phyloP scores from a whole-genome alignment of 2,888 invertebrate species.

The Agriopis marginaria region DNA sequence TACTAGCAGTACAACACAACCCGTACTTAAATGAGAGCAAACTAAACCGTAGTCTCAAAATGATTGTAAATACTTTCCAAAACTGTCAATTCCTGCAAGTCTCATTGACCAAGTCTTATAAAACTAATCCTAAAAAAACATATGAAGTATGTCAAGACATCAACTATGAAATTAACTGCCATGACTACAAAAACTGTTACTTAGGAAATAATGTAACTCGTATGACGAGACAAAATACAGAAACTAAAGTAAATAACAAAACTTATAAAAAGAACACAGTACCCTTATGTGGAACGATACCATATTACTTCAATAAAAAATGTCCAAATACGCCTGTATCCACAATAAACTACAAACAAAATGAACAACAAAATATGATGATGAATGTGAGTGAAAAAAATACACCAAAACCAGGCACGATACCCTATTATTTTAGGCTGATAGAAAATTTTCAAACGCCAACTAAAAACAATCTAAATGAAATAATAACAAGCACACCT shows the following conservation, averaged over 20 bases:
- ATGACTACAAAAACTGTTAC: not conserved
- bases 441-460: too few relatives aligned
- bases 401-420: not conserved
- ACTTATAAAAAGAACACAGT: too few relatives aligned
- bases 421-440: not conserved
- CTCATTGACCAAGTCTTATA: too few relatives aligned
- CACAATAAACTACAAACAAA: not conserved
- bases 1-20: not conserved
- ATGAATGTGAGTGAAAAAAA: not conserved
- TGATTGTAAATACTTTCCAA: not conserved
- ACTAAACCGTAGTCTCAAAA: conserved; percentile 4
- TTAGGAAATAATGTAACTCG: not conserved
- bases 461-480: not conserved
- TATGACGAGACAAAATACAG: not conserved
- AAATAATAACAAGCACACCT: not conserved
- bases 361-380: not conserved
- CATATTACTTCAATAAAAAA: conserved; percentile 2
- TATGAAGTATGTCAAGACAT: not conserved
- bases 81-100: not conserved
- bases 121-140: not conserved
- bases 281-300: not conserved
- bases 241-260: not conserved
- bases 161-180: not conserved
- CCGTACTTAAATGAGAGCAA: conserved; percentile 8
- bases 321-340: too few relatives aligned